phyloP scores from a whole-genome alignment of 2,888 invertebrate genomes.

The Petrolisthes cinctipes region DNA sequence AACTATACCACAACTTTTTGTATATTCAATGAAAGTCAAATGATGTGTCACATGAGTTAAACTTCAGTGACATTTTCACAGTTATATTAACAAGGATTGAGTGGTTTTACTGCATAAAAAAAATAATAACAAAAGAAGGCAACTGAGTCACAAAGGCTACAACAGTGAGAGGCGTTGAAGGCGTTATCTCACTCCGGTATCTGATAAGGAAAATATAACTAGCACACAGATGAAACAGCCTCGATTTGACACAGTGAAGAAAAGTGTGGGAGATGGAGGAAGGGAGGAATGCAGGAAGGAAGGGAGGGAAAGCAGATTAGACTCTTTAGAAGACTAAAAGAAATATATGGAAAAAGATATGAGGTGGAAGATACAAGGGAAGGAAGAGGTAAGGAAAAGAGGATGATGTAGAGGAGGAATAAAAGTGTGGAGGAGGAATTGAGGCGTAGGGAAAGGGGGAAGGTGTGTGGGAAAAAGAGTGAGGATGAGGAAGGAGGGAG shows the following conservation, averaged over 20 bases:
- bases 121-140: not conserved
- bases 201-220: too few relatives aligned
- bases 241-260: not conserved
- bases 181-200: not conserved
- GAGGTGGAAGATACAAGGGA: not conserved
- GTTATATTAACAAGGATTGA: too few relatives aligned
- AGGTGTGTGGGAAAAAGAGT: not conserved
- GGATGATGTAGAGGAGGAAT: not conserved
- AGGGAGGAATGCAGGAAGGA: not conserved
- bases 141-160: not conserved
- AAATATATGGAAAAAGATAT: not conserved
- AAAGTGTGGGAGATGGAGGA: not conserved
- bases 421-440: constrained; percentile 1
- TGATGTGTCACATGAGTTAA: too few relatives aligned
- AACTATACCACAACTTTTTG: too few relatives aligned
- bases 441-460: not conserved
- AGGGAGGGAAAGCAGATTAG: not conserved
- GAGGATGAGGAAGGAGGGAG: not conserved
- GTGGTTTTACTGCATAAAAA: too few relatives aligned
- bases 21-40: too few relatives aligned
- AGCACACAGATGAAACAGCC: too few relatives aligned
- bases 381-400: not conserved
- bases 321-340: not conserved
- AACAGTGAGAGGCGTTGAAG: not conserved
- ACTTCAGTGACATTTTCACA: too few relatives aligned